phyloP scores from a whole-genome alignment of 2,797 vertebrate species.

The Bryconaethiops microstoma region DNA sequence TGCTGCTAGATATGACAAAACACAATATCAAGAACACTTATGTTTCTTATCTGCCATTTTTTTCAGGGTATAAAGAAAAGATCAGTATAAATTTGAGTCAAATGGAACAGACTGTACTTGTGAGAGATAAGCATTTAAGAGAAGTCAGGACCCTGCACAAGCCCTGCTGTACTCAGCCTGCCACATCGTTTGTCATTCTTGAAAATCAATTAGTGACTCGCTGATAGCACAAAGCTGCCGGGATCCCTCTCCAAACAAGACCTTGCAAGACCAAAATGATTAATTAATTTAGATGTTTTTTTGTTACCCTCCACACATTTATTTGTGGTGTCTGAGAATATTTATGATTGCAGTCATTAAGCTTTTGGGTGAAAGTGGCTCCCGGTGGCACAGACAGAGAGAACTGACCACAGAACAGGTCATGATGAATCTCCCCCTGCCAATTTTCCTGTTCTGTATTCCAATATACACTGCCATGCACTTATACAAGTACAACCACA shows the following conservation, averaged over 20 bases:
- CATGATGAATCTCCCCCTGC: neutral
- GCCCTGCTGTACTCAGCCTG: slow-evolving; percentile 70
- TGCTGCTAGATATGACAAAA: slow-evolving; percentile 98
- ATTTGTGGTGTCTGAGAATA: slow-evolving; percentile 47
- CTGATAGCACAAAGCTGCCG: slow-evolving; percentile 70
- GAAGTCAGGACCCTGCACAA: slow-evolving; percentile 76
- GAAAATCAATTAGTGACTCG: slow-evolving; percentile 80
- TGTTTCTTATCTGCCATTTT: slow-evolving; percentile 99
- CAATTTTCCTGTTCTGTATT: neutral
- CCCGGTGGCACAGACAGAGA: slow-evolving; percentile 14
- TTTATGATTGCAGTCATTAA: slow-evolving; percentile 21
- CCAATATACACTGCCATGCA: neutral
- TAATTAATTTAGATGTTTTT: slow-evolving; percentile 51
- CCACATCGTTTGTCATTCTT: slow-evolving; percentile 77
- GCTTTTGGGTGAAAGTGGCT: slow-evolving; percentile 21
- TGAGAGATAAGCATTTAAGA: slow-evolving; percentile 79
- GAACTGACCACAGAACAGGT: slow-evolving; percentile 1
- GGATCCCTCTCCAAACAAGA: slow-evolving; percentile 62
- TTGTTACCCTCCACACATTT: slow-evolving; percentile 1
- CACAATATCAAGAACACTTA: slow-evolving; percentile 99
- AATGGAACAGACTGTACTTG: slow-evolving; percentile 79
- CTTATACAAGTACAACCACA: neutral
- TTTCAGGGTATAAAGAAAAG: slow-evolving; percentile 99
- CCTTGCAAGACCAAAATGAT: slow-evolving; percentile 47
- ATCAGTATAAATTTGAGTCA: slow-evolving; percentile 97